These are phyloP conservation scores for Schizotus pectinicornis DNA, from an alignment of 2,888 invertebrate genomes.

Conservation along the genomic window DNA sequence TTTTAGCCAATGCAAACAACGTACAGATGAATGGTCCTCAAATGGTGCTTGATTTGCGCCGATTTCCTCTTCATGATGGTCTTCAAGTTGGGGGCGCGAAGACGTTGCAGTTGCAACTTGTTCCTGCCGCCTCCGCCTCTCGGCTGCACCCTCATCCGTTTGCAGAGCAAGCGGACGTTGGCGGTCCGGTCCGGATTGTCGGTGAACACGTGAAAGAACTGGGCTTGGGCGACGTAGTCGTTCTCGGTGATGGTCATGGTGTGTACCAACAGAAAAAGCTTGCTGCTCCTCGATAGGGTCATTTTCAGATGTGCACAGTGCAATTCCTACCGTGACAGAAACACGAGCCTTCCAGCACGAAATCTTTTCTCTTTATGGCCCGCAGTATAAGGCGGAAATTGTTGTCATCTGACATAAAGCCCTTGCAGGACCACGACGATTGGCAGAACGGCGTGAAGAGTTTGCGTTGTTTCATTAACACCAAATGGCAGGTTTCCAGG, in stretches of 20 bases:
- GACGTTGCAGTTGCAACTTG: constrained; percentile 44
- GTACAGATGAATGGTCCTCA: constrained; percentile 56
- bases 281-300: constrained; percentile 25
- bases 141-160: constrained; percentile 48
- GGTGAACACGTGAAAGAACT: constrained; percentile 56
- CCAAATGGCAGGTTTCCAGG: constrained; percentile 34
- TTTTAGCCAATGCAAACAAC: constrained; percentile 35
- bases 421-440: constrained; percentile 42
- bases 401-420: constrained; percentile 58
- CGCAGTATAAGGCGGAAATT: constrained; percentile 47
- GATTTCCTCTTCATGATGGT: constrained; percentile 51
- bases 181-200: constrained; percentile 36
- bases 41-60: constrained; percentile 52
- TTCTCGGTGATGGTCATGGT: constrained; percentile 58
- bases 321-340: constrained; percentile 54
- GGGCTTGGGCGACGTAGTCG: constrained; percentile 56
- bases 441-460: constrained; percentile 32
- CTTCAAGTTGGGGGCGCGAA: constrained; percentile 46
- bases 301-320: constrained; percentile 48
- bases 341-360: constrained; percentile 41
- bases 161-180: constrained; percentile 47
- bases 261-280: constrained; percentile 56
- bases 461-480: constrained; percentile 45
- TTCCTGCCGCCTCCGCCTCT: constrained; percentile 41
- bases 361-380: constrained; percentile 53